Evolutionary conservation across 2,797 vertebrate genomes (phyloP), one percentile per base, ranked within the genome.

Genomic region (Notamacropus eugenii): DNA sequence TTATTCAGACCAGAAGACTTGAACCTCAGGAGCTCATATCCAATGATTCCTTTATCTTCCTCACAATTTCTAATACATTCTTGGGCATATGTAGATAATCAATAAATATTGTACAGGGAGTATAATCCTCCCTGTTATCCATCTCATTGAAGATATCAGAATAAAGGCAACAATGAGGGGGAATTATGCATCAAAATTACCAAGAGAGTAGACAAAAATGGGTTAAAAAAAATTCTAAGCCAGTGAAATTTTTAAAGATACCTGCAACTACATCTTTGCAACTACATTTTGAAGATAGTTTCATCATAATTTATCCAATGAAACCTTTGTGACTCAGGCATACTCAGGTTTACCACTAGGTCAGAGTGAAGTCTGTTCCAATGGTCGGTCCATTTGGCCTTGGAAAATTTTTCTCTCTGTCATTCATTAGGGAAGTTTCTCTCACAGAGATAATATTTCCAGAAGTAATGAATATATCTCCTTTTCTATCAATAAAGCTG

Each of bases 401-500:
- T 97, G 93, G 93, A 93, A 93, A 50, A 97, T 29, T 90, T 40
- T 31, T 56, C 50, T 94, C 1, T 93, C 52, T 90, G 93, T 93
- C 90, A 74, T 96, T 96, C 55, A 94, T 97, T 97, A 97, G 93
- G 87, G 92, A 97, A 93, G 29, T 93, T 95, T 90, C 56, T 82
- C 54, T 95, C 91, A 92, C 97, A n/a, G 50, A 91, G 50, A 96
- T 93, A 93, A 90, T 54, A 57, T 96, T 97, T 97, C 95, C 92
- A 95, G 95, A 58, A 97, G 59, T 94, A 93, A 97, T 96, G 90
- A 52, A 96, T 96, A 96, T 94, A 95, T 57, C 10, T 95, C 55
- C 57, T 97, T 96, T 96, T 90, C 95, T 97, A 96, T 96, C 95
- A 97, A 95, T 96, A 97, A 97, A 96, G 54, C 92, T 94, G 55